A percentile compares a stretch with the other conserved stretches of the same genome.
Evolutionary conservation across 2,113 vertebrate species (phyloP).

Genomic region (Ageneiosus marmoratus): DNA sequence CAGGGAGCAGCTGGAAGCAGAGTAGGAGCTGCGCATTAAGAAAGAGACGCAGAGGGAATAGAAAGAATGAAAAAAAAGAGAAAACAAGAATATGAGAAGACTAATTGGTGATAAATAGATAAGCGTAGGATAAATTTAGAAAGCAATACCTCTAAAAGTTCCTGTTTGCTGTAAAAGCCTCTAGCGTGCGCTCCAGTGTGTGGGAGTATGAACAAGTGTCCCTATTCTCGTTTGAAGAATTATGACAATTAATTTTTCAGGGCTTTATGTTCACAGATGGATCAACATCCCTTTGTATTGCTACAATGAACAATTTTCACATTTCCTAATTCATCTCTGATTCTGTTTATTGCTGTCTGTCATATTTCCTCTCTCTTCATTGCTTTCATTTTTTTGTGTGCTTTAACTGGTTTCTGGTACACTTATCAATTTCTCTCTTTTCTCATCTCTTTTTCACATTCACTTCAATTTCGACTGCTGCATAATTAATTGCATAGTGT

Average conservation of each 20-base stretch:
- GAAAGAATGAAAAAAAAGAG: constrained; percentile 3
- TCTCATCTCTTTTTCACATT: constrained; percentile 55
- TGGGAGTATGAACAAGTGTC: constrained; percentile 5
- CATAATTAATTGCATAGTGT: constrained; percentile 79
- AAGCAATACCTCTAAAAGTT: constrained; percentile 20
- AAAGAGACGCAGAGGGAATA: neutral
- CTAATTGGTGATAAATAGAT: constrained; percentile 17
- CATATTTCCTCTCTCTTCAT: constrained; percentile 42
- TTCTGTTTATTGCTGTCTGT: constrained; percentile 41
- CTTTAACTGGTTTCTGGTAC: constrained; percentile 64
- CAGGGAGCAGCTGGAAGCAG: neutral
- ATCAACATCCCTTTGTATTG: constrained; percentile 40
- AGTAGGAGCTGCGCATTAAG: neutral
- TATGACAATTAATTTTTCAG: constrained; percentile 17
- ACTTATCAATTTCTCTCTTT: constrained; percentile 47
- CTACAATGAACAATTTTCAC: constrained; percentile 37
- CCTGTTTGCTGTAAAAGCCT: constrained; percentile 2
- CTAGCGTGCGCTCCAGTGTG: constrained; percentile 6
- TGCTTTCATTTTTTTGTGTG: neutral
- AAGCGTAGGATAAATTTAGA: constrained; percentile 21
- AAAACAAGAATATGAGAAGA: neutral
- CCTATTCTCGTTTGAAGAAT: constrained; percentile 15
- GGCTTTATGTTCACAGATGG: constrained; percentile 19
- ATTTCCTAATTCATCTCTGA: constrained; percentile 14
- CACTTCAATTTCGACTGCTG: constrained; percentile 77